Conservation (phyloP, 2,797 vertebrate species). For the Xenopus petersii region DNA sequence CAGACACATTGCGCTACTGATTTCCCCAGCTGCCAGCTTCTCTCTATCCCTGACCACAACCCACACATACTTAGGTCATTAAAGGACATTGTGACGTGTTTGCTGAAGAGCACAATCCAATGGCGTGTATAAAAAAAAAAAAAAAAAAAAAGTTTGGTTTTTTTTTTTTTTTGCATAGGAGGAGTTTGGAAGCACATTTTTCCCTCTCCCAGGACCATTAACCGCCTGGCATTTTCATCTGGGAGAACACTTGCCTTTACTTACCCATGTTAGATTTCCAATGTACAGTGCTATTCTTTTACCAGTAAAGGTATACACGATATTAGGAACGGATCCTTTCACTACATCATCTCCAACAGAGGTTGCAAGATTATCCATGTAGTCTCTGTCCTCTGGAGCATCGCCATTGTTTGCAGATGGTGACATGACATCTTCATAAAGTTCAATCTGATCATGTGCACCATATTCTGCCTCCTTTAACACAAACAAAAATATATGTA, state of each 20-base stretch:
- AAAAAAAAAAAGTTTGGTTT: too few relatives aligned
- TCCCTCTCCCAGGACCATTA: too few relatives aligned
- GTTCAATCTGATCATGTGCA: constrained; percentile 93
- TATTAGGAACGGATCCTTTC: constrained; percentile 87
- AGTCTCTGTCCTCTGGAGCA: constrained; percentile 94
- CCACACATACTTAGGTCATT: too few relatives aligned
- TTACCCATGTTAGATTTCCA: constrained; percentile 96
- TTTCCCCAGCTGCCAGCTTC: too few relatives aligned
- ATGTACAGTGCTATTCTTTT: constrained; percentile 97
- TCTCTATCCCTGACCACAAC: too few relatives aligned
- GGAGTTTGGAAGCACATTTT: too few relatives aligned
- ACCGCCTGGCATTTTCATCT: too few relatives aligned
- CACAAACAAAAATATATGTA: neutral
- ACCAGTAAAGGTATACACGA: constrained; percentile 92
- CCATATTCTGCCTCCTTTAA: constrained; percentile 92
- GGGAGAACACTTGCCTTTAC: constrained; percentile 38
- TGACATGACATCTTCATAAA: constrained; percentile 97
- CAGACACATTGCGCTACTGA: too few relatives aligned
- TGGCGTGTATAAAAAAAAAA: too few relatives aligned
- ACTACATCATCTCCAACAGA: constrained; percentile 86
- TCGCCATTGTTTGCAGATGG: constrained; percentile 98
- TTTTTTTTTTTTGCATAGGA: too few relatives aligned
- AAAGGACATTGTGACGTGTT: too few relatives aligned
- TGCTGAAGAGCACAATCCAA: too few relatives aligned
- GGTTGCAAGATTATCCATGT: constrained; percentile 88